phyloP scores from a whole-genome alignment of 2,113 vertebrate species.

The Melanerpes aurifrons region DNA sequence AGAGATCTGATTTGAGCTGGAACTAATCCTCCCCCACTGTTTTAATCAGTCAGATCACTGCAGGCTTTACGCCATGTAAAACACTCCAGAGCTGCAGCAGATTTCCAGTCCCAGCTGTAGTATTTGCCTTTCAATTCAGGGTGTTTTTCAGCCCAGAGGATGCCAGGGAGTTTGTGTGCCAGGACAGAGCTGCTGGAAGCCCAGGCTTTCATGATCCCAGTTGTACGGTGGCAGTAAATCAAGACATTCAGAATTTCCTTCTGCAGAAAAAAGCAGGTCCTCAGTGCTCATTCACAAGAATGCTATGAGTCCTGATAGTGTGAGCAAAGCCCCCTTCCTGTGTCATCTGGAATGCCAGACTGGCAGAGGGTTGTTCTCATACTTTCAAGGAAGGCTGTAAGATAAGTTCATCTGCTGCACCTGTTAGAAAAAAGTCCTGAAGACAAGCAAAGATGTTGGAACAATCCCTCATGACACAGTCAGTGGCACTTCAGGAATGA shows the following conservation, averaged over 20 bases:
- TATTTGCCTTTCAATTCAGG: background rate
- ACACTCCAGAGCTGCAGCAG: background rate
- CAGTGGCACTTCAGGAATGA: slow-evolving; percentile 79
- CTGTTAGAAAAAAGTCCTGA: slow-evolving; percentile 73
- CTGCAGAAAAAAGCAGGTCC: background rate
- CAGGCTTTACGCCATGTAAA: background rate
- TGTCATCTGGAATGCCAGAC: slow-evolving; percentile 7
- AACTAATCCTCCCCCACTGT: background rate
- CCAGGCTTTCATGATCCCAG: background rate
- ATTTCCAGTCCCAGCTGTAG: background rate
- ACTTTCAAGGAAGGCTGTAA: slow-evolving; percentile 61
- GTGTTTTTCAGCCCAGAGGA: background rate
- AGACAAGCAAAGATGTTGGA: slow-evolving; percentile 73
- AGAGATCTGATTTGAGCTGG: background rate
- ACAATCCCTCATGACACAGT: slow-evolving; percentile 49
- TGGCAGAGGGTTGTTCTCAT: slow-evolving; percentile 54
- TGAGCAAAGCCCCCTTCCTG: slow-evolving; percentile 21
- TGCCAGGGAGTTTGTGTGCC: background rate
- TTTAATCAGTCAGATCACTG: background rate
- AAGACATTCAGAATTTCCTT: background rate
- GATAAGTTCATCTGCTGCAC: slow-evolving; percentile 76
- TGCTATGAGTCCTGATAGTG: background rate
- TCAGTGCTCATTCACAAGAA: slow-evolving; percentile 23
- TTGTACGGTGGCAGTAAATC: background rate
- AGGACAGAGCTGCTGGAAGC: background rate